A percentile compares a stretch with the other conserved stretches of the same genome.
phyloP scores from a whole-genome alignment of 1,140 invertebrate genomes.

The Solenopsis fugax region DNA sequence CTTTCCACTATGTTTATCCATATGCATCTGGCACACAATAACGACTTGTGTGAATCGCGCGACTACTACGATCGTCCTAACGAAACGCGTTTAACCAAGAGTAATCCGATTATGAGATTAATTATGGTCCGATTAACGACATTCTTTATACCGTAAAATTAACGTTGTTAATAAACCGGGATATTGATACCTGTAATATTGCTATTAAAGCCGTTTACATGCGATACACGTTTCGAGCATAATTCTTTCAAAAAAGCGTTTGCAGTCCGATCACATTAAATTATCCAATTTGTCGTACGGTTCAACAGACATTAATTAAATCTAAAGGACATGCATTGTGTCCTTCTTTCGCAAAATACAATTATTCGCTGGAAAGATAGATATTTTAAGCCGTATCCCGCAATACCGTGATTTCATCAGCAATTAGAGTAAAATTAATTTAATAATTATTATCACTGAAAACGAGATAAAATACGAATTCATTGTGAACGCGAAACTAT shows the following conservation, averaged over 20 bases:
- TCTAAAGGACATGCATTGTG: slow-evolving; percentile 27
- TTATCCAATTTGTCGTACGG: slow-evolving; percentile 55
- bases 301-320: slow-evolving; percentile 55
- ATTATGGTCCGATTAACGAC: slow-evolving; percentile 54
- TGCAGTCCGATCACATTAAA: slow-evolving; percentile 56
- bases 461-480: slow-evolving; percentile 42
- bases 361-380: slow-evolving; percentile 46
- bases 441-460: slow-evolving; percentile 46
- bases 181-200: slow-evolving; percentile 43
- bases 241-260: slow-evolving; percentile 65
- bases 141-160: slow-evolving; percentile 58
- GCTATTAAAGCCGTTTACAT: slow-evolving; percentile 32
- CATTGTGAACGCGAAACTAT: background rate
- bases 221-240: background rate
- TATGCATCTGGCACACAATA: slow-evolving; percentile 41
- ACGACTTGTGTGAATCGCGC: slow-evolving; percentile 45
- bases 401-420: slow-evolving; percentile 45
- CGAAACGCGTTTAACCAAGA: slow-evolving; percentile 38
- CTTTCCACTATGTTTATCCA: slow-evolving; percentile 24
- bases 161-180: slow-evolving; percentile 58
- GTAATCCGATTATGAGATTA: slow-evolving; percentile 57
- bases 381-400: slow-evolving; percentile 48
- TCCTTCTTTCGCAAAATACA: slow-evolving; percentile 56
- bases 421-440: slow-evolving; percentile 58
- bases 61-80: slow-evolving; percentile 25